Evolutionary conservation across 2,888 invertebrate species (phyloP), one percentile per base, ranked within the genome.

Genomic region (Geotrupes spiniger): DNA sequence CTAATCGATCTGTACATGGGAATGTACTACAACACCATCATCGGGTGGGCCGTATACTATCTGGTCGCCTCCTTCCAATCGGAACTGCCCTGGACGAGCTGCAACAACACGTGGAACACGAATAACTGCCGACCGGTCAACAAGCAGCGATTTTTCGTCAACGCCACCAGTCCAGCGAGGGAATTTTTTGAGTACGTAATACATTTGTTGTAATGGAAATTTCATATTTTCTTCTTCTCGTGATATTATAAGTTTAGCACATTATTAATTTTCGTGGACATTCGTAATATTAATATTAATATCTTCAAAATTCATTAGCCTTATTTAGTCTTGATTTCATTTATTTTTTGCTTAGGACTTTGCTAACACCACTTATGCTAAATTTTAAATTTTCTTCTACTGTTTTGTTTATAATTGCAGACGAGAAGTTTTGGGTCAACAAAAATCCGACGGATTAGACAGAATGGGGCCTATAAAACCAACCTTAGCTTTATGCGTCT

Each of bases 11-110:
- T 95, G 69, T 96, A 95, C 78, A 88, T 89, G 84, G 92, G 91
- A 61, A 95, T 95, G 88, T 95, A 93, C 77, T 96, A 96, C 79
- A 96, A 96, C 76, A 94, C 95, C 39, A 91, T 96, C 72, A 95
- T 96, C 65, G 92, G 93, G 37, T 95, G 95, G 92, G 93, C 94
- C 36, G 87, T 93, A 43, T 93, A 92, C 76, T 93, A 92, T 75
- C 79, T 92, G 57, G 81, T 91, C 61, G 88, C 89, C 9, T 91
- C 91, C 57, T 87, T 91, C 73, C 83, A 83, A 69, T 80, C 81
- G 1, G 83, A 84, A 66, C 79, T 93, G 42, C 93, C 93, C 0
- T 93, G 93, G 93, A 89, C 89, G 44, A 83, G 83, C 57, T 93
- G 93, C 70, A 80, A 83, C 69, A 92, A 93, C 71, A 74, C 80